Evolutionary conservation across 2,888 invertebrate species (phyloP), one percentile per base, ranked within the genome.

Genomic region (Cybosia mesomella): DNA sequence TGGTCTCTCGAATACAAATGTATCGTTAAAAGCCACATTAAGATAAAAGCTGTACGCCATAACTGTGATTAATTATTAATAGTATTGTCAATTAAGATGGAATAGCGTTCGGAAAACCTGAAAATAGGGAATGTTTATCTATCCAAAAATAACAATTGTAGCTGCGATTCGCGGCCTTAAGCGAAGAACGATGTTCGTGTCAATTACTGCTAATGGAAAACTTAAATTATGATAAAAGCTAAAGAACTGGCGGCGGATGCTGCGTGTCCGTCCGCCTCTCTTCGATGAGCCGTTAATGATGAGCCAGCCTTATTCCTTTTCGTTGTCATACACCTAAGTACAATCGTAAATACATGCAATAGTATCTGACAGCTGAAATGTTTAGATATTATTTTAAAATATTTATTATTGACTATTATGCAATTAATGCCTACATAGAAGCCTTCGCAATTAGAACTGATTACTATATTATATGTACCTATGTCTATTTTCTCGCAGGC

Each of bases 141-240:
- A 91, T 92, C 91, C 88, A 90, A 92, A 92, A 92, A 92, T 93
- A 92, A 91, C 92, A 92, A 91, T 92, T 87, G 89, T 85, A 84
- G 87, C 87, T 85, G 80, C 87, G 90, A 90, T 89, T 88, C 88
- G 89, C 89, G 85, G 84, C 90, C 83, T 91, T 93, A 94, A 95
- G 94, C 93, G 95, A 92, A 88, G 91, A 94, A 95, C 93, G 94
- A 89, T 95, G 94, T 95, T 93, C 92, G 88, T 90, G 94, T 95
- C 95, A 95, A 95, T 94, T 94, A 94, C 87, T 85, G 90, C 92
- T 94, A 94, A 95, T 95, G 95, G 94, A 93, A 92, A 94, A 95
- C 94, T 94, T 94, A 93, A 95, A 95, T 94, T 95, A 94, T 95
- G 94, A 94, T 94, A 94, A 94, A 94, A 95, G 94, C 93, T 88